Percentiles rank a stretch among this genome's conserved stretches.
Conservation (phyloP, 2,797 vertebrate genomes). For the Oreochromis grahami region DNA sequence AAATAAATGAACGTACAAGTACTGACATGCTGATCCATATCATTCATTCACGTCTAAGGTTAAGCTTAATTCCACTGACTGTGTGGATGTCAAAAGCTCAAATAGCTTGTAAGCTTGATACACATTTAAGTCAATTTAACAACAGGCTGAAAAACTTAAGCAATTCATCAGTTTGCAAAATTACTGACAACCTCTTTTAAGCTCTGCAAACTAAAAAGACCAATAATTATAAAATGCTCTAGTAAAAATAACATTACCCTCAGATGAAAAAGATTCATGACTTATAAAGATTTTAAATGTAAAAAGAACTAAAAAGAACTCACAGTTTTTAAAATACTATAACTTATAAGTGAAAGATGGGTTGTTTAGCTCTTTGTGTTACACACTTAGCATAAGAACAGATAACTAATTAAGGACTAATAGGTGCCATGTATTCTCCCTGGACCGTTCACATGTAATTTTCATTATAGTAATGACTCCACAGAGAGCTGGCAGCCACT, state of each 20-base stretch:
- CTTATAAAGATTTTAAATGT: background rate
- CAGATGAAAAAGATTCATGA: background rate
- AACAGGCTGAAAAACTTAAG: background rate
- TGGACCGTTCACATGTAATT: background rate
- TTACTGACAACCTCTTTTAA: background rate
- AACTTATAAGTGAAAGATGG: background rate
- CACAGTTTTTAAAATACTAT: background rate
- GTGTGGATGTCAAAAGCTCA: background rate
- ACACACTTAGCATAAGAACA: background rate
- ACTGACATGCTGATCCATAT: slow-evolving; percentile 19
- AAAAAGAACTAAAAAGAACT: background rate
- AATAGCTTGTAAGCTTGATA: background rate
- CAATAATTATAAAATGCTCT: background rate
- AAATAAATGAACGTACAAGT: slow-evolving; percentile 24
- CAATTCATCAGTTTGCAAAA: background rate
- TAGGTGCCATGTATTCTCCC: background rate
- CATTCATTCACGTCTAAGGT: background rate
- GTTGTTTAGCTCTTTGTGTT: background rate
- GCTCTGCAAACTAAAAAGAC: background rate
- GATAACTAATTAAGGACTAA: background rate
- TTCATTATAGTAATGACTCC: background rate
- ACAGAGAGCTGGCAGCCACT: background rate
- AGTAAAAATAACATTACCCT: background rate
- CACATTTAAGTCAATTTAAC: background rate
- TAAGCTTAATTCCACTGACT: slow-evolving; percentile 5